phyloP scores from a whole-genome alignment of 2,113 vertebrate species.

The Colistium nudipinnis region DNA sequence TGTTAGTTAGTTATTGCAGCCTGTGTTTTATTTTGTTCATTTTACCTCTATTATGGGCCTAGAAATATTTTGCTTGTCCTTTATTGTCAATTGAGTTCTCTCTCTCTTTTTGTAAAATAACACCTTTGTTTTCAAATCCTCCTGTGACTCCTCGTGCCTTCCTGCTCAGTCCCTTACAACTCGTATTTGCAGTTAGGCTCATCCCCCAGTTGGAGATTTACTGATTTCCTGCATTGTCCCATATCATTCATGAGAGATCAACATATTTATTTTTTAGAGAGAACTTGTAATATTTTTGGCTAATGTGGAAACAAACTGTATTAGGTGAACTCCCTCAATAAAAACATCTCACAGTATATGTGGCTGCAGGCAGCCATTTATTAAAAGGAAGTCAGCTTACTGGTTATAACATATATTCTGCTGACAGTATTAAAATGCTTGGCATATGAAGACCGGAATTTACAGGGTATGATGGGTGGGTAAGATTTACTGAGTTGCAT shows the following conservation, averaged over 20 bases:
- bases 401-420: background rate
- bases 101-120: too few relatives aligned
- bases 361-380: background rate
- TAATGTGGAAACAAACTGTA: conserved; percentile 9
- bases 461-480: background rate
- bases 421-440: background rate
- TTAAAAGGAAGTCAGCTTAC: background rate
- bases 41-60: too few relatives aligned
- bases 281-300: background rate
- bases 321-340: background rate
- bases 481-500: background rate
- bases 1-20: too few relatives aligned
- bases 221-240: background rate
- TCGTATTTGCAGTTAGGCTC: conserved; percentile 5
- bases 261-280: conserved; percentile 13
- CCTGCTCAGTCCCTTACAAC: too few relatives aligned
- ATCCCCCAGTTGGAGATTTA: conserved; percentile 5
- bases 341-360: background rate
- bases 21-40: too few relatives aligned
- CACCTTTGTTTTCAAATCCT: too few relatives aligned
- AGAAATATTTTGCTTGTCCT: too few relatives aligned
- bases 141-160: too few relatives aligned
- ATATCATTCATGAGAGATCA: background rate
- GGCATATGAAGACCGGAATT: background rate
- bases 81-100: too few relatives aligned